Evolutionary conservation across 2,797 vertebrate species (phyloP).

Genomic region (Sebastes hubbsi): DNA sequence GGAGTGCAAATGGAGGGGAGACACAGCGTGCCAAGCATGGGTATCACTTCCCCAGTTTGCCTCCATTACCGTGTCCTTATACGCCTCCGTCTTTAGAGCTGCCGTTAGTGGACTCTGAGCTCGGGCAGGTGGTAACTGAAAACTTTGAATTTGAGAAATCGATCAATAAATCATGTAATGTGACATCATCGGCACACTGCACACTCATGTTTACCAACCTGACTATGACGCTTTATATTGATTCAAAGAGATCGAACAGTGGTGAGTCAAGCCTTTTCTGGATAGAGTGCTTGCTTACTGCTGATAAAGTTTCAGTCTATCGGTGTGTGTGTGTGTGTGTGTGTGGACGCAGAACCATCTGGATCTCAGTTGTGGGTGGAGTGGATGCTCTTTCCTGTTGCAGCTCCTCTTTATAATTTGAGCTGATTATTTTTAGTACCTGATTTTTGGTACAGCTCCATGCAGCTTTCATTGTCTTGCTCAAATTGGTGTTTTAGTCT

Average conservation of each 20-base stretch:
- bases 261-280: background rate
- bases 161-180: slow-evolving; percentile 40
- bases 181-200: slow-evolving; percentile 31
- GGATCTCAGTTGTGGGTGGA: background rate
- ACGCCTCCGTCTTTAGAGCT: background rate
- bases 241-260: background rate
- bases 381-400: background rate
- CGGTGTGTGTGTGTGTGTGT: background rate
- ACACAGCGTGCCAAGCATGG: slow-evolving; percentile 23
- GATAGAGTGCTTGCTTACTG: background rate
- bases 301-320: background rate
- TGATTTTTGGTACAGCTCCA: background rate
- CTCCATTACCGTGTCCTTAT: slow-evolving; percentile 42
- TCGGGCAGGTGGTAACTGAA: slow-evolving; percentile 17
- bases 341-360: background rate
- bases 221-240: slow-evolving; percentile 21
- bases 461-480: background rate
- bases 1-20: slow-evolving; percentile 39
- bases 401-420: background rate
- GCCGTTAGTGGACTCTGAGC: slow-evolving; percentile 3
- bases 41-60: slow-evolving; percentile 44
- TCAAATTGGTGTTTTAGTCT: background rate
- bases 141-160: slow-evolving; percentile 1
- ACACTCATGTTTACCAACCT: slow-evolving; percentile 27
- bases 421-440: background rate